phyloP scores from a whole-genome alignment of 2,797 vertebrate species.

The Catamblyrhynchus diadema region DNA sequence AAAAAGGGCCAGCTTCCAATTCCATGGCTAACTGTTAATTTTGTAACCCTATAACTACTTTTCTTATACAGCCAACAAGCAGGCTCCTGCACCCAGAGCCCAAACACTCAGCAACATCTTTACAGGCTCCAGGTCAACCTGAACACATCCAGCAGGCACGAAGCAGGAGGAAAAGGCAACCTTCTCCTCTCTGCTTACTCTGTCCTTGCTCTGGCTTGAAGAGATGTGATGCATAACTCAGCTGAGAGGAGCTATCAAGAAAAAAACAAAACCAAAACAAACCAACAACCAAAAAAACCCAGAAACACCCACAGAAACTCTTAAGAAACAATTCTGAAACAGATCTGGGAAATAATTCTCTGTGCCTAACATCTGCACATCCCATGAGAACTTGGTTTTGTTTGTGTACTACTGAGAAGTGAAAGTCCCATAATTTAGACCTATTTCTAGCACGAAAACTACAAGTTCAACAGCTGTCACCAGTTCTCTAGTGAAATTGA shows the following conservation, averaged over 20 bases:
- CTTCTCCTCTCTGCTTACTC: neutral
- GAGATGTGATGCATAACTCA: neutral
- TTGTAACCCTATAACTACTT: neutral
- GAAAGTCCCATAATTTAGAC: neutral
- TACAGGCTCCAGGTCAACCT: neutral
- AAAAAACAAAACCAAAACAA: neutral
- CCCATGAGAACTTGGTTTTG: neutral
- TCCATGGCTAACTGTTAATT: neutral
- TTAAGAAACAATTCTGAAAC: neutral
- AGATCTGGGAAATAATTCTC: neutral
- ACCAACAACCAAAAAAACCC: no score
- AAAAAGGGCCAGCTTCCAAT: neutral
- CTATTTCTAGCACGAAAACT: neutral
- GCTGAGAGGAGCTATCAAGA: neutral
- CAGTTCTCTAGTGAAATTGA: neutral
- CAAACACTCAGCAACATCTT: neutral
- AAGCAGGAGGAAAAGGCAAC: neutral
- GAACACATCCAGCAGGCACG: neutral
- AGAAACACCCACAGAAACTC: neutral
- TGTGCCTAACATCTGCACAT: rapidly evolving
- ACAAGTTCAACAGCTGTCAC: neutral
- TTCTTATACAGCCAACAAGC: neutral
- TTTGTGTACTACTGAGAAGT: neutral
- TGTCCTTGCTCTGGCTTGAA: neutral
- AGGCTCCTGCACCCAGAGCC: neutral